phyloP scores from a whole-genome alignment of 23 tunicate species.

The Aplidium turbinatum region DNA sequence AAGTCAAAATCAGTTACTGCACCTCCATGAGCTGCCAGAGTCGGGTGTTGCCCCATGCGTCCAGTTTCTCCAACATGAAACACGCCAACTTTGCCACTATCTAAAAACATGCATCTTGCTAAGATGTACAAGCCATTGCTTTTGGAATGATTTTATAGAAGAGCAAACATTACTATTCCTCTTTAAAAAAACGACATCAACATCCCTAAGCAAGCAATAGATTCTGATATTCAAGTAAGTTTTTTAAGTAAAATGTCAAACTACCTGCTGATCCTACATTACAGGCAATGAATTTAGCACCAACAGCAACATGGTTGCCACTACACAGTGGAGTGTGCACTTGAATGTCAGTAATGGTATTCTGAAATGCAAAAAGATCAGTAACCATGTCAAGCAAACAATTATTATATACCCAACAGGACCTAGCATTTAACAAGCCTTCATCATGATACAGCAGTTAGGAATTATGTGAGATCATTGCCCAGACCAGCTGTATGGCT shows the following conservation, averaged over 20 bases:
- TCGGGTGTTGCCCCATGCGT: constrained; percentile 51
- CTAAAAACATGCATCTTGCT: too few relatives aligned
- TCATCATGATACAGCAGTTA: not conserved
- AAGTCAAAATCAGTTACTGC: constrained; percentile 72
- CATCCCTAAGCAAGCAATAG: too few relatives aligned
- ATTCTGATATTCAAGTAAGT: too few relatives aligned
- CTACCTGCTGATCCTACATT: constrained; percentile 74
- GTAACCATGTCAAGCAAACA: not conserved
- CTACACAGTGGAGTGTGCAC: constrained; percentile 76
- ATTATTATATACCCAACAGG: not conserved
- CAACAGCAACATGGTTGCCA: constrained; percentile 73
- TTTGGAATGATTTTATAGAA: too few relatives aligned
- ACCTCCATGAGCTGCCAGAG: constrained; percentile 65
- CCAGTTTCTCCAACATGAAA: constrained; percentile 50
- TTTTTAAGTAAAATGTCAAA: not conserved
- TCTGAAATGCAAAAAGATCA: constrained; percentile 47
- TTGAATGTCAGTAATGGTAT: constrained; percentile 60
- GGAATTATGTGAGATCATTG: not conserved
- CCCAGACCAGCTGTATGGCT: too few relatives aligned
- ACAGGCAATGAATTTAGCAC: constrained; percentile 67
- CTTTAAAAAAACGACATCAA: too few relatives aligned
- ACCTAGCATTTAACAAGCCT: not conserved
- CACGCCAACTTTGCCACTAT: constrained; percentile 75
- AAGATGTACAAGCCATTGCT: too few relatives aligned
- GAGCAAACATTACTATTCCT: too few relatives aligned